Conservation (phyloP, 1,140 invertebrate genomes). For the Drosophila orena region DNA sequence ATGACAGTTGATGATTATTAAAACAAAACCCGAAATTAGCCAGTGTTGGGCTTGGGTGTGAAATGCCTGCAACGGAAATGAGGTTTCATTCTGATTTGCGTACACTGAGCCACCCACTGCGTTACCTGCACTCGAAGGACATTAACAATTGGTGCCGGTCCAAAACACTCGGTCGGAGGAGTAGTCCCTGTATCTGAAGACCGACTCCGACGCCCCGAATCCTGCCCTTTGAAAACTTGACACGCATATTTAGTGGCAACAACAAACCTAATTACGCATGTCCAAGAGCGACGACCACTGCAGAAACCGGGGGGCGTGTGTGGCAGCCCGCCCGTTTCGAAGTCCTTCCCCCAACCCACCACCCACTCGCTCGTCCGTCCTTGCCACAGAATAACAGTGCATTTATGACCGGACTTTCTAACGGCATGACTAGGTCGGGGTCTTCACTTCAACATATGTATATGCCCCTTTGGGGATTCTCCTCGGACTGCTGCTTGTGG, state of each 20-base stretch:
- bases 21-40: constrained; percentile 72
- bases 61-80: constrained; percentile 81
- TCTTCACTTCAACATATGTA: constrained; percentile 9
- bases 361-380: not conserved
- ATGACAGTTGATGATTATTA: constrained; percentile 81
- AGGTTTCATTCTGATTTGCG: constrained; percentile 80
- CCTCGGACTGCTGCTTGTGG: not conserved
- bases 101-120: constrained; percentile 1
- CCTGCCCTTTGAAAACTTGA: constrained; percentile 63
- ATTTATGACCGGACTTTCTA: constrained; percentile 50
- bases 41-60: constrained; percentile 43
- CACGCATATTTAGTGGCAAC: constrained; percentile 81
- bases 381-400: constrained; percentile 31
- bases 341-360: not conserved
- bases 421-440: constrained; percentile 13
- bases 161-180: constrained; percentile 25
- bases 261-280: constrained; percentile 80
- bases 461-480: not conserved
- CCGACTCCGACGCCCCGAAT: not conserved
- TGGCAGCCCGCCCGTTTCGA: not conserved
- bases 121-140: constrained; percentile 48
- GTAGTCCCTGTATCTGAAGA: not conserved
- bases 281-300: constrained; percentile 60
- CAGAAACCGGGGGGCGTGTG: constrained; percentile 19
- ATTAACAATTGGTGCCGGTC: constrained; percentile 57